These are phyloP conservation scores for Hyposoter didymator DNA, from an alignment of 2,888 invertebrate genomes.

Conservation along the genomic window DNA sequence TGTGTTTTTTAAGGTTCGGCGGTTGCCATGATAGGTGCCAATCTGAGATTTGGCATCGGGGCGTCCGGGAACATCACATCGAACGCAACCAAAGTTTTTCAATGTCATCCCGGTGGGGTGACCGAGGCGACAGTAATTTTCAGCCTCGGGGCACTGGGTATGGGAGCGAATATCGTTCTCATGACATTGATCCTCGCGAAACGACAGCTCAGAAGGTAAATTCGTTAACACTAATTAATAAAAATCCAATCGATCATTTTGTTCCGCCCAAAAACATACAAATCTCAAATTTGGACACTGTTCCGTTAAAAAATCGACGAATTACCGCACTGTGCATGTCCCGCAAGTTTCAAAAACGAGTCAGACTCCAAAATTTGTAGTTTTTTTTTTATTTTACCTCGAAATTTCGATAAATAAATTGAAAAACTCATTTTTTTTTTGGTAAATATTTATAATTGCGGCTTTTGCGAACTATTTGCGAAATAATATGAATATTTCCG, in stretches of 20 bases:
- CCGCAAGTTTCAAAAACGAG: no score
- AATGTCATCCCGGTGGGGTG: slow-evolving; percentile 92
- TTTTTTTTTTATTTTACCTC: no score
- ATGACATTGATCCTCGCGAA: slow-evolving; percentile 93
- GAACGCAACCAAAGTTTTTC: slow-evolving; percentile 89
- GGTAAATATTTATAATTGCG: no score
- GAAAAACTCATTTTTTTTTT: no score
- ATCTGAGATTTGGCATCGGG: slow-evolving; percentile 89
- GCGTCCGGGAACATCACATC: slow-evolving; percentile 88
- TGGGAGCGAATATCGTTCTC: slow-evolving; percentile 92
- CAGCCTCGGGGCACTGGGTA: slow-evolving; percentile 91
- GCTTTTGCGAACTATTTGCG: no score
- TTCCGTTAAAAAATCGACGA: no score
- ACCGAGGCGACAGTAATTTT: slow-evolving; percentile 92
- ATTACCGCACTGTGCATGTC: no score
- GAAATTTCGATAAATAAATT: no score
- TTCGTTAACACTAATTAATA: slow-evolving; percentile 7
- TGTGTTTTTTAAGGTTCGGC: slow-evolving; percentile 87
- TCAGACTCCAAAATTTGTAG: no score
- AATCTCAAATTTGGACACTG: background rate
- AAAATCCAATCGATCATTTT: background rate
- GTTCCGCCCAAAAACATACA: background rate
- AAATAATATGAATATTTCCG: no score
- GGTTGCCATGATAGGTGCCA: slow-evolving; percentile 92
- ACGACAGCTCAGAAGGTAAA: slow-evolving; percentile 91